A percentile compares a stretch with the other conserved stretches of the same genome.
phyloP scores from a whole-genome alignment of 2,113 vertebrate species.

The Melanocharis versteri region DNA sequence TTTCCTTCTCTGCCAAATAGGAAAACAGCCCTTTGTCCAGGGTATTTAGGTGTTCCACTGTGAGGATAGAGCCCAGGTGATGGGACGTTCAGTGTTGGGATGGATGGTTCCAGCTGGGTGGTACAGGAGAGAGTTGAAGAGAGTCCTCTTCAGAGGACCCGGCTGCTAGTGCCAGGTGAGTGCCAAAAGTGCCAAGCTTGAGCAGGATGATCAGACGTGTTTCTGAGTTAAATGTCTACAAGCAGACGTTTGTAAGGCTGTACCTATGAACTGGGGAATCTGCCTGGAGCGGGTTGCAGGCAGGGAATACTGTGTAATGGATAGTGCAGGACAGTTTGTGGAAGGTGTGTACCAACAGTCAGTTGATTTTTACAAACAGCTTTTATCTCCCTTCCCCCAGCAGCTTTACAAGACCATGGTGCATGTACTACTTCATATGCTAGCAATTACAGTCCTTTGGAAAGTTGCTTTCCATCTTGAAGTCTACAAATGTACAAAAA shows the following conservation, averaged over 20 bases:
- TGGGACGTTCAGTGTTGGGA: background rate
- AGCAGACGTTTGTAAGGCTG: background rate
- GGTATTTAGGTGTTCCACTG: background rate
- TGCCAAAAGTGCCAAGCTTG: background rate
- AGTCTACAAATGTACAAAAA: background rate
- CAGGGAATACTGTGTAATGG: background rate
- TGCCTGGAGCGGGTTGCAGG: background rate
- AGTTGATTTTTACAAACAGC: background rate
- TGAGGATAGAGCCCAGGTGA: background rate
- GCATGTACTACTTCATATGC: background rate
- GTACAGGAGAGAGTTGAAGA: background rate
- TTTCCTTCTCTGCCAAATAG: background rate
- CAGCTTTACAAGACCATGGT: background rate
- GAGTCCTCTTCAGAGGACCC: background rate
- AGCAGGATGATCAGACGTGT: background rate
- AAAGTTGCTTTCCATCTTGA: conserved; percentile 21
- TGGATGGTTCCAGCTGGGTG: background rate
- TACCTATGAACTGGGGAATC: background rate
- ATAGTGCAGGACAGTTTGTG: background rate
- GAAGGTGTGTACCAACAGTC: background rate
- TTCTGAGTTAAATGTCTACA: background rate
- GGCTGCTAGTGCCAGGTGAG: background rate
- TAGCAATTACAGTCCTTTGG: background rate
- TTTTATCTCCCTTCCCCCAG: conserved; percentile 20
- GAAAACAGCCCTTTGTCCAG: background rate